Conservation (phyloP, 1,140 invertebrate genomes). For the Eumeta japonica region DNA sequence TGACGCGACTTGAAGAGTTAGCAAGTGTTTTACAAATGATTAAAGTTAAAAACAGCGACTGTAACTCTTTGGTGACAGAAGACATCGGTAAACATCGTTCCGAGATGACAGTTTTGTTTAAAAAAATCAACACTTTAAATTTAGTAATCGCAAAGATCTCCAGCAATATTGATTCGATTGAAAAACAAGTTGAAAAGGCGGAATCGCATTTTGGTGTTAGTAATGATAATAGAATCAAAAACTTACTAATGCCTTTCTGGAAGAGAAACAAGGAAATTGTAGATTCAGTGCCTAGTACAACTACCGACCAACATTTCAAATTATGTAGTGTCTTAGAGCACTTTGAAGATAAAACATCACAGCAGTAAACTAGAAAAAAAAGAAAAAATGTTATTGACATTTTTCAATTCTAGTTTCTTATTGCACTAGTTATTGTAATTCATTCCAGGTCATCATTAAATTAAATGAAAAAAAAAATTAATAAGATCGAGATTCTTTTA, state of each 20-base stretch:
- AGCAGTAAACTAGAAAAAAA: too few species aligned
- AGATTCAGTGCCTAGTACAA: conserved; percentile 8
- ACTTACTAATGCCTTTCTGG: conserved; percentile 46
- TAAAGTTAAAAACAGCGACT: conserved; percentile 41
- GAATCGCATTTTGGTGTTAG: conserved; percentile 47
- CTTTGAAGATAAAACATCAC: conserved; percentile 26
- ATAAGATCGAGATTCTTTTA: too few species aligned
- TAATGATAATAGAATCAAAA: conserved; percentile 46
- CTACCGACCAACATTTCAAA: conserved; percentile 22
- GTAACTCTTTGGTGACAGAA: conserved; percentile 27
- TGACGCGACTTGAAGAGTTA: conserved; percentile 55
- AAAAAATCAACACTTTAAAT: conserved; percentile 42
- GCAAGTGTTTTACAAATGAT: conserved; percentile 52
- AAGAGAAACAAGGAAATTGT: conserved; percentile 30
- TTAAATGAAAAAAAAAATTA: too few species aligned
- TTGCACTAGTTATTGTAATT: too few species aligned
- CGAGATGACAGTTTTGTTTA: conserved; percentile 43
- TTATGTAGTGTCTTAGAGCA: conserved; percentile 38
- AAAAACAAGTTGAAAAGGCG: conserved; percentile 49
- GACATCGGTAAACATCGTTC: conserved; percentile 41
- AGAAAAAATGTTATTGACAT: too few species aligned
- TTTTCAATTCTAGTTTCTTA: too few species aligned
- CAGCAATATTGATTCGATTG: conserved; percentile 41
- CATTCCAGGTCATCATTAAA: too few species aligned
- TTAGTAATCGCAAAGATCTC: conserved; percentile 38